A percentile compares a stretch with the other conserved stretches of the same genome.
These are phyloP conservation scores for Melanotaenia duboulayi DNA, from an alignment of 2,113 vertebrate species.

Conservation along the genomic window DNA sequence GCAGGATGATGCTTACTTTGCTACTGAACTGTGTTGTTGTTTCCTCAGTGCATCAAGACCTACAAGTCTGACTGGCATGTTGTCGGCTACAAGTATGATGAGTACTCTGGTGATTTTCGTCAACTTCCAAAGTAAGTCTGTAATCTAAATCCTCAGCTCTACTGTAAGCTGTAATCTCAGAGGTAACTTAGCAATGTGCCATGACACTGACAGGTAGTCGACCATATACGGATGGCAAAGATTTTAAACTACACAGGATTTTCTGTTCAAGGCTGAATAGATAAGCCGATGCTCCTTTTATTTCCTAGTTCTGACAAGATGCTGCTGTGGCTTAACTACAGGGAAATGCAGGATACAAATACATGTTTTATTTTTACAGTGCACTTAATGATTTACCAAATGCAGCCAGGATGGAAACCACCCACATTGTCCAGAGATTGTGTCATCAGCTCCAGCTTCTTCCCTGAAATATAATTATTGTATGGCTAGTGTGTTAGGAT, in stretches of 20 bases:
- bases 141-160: not conserved
- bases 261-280: conserved; percentile 11
- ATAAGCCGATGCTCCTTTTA: conserved; percentile 23
- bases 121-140: conserved; percentile 92
- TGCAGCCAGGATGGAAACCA: conserved; percentile 59
- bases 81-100: conserved; percentile 96
- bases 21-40: conserved; percentile 15
- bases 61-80: conserved; percentile 98
- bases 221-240: conserved; percentile 30
- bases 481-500: conserved; percentile 39
- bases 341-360: conserved; percentile 58
- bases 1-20: not conserved
- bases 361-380: conserved; percentile 51
- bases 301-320: conserved; percentile 29
- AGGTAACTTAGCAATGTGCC: conserved; percentile 6
- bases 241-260: conserved; percentile 13
- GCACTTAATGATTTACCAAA: conserved; percentile 20
- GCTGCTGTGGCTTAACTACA: conserved; percentile 34
- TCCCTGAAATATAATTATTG: conserved; percentile 50
- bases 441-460: conserved; percentile 56
- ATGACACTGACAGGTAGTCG: conserved; percentile 29
- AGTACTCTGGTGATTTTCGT: conserved; percentile 96
- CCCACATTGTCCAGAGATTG: conserved; percentile 60
- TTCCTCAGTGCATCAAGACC: conserved; percentile 95
- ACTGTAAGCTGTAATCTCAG: not conserved